Evolutionary conservation across 2,797 vertebrate genomes (phyloP).

Genomic region (Lophius americanus): DNA sequence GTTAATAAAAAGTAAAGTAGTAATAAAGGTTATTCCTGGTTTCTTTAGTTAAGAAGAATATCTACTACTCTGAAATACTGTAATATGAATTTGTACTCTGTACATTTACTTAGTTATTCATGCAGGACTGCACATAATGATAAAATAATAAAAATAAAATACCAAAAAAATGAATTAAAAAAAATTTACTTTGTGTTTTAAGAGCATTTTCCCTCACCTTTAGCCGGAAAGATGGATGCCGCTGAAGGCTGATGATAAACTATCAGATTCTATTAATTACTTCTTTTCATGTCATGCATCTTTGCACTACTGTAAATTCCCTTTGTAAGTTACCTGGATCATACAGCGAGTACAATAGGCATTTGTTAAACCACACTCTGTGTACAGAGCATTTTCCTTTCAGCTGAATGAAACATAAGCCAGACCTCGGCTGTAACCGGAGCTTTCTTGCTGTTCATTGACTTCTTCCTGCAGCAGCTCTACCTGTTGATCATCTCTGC

Average conservation of each 20-base stretch:
- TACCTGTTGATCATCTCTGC: constrained; percentile 7
- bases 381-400: constrained; percentile 5
- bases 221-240: background rate
- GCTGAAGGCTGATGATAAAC: background rate
- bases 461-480: constrained; percentile 14
- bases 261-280: background rate
- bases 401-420: constrained; percentile 7
- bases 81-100: too few species aligned
- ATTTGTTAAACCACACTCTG: background rate
- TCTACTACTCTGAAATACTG: too few species aligned
- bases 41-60: too few species aligned
- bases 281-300: background rate
- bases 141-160: background rate
- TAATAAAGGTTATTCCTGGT: too few species aligned
- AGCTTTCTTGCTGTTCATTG: constrained; percentile 33
- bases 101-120: background rate
- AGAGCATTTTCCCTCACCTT: background rate
- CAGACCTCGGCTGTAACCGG: constrained; percentile 19
- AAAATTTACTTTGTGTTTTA: background rate
- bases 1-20: too few species aligned
- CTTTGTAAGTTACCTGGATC: constrained; percentile 14
- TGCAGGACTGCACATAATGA: background rate
- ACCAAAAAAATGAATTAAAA: background rate
- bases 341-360: background rate
- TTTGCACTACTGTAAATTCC: background rate